These are phyloP conservation scores for Drosophila bipectinata DNA, from an alignment of 1,140 invertebrate genomes.

Conservation along the genomic window DNA sequence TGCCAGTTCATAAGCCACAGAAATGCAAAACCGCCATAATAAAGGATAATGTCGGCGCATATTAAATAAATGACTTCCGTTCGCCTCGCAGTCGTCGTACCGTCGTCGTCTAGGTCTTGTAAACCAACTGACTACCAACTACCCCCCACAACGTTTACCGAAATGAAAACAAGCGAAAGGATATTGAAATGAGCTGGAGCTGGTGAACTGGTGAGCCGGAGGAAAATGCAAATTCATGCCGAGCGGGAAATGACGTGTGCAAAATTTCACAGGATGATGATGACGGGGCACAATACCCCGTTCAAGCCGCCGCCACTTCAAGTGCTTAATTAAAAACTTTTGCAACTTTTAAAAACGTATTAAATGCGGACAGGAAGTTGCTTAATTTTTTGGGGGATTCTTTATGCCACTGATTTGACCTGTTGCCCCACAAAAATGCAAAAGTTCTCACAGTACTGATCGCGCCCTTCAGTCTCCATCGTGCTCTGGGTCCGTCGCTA, in stretches of 20 bases:
- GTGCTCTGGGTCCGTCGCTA: constrained; percentile 25
- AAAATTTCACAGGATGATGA: constrained; percentile 74
- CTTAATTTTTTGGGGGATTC: constrained; percentile 24
- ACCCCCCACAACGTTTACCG: constrained; percentile 60
- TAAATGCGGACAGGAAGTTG: constrained; percentile 64
- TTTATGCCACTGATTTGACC: constrained; percentile 49
- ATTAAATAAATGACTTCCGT: constrained; percentile 83
- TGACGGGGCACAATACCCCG: constrained; percentile 45
- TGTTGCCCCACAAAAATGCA: constrained; percentile 67
- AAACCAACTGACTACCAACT: not conserved
- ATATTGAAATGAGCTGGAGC: constrained; percentile 76
- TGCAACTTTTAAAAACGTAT: constrained; percentile 68
- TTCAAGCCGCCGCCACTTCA: constrained; percentile 4
- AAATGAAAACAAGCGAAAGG: constrained; percentile 78
- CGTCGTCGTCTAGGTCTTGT: constrained; percentile 52
- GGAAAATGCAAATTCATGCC: constrained; percentile 78
- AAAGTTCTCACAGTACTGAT: constrained; percentile 64
- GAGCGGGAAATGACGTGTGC: constrained; percentile 80
- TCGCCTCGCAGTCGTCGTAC: constrained; percentile 14
- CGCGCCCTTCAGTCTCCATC: not conserved
- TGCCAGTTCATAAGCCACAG: constrained; percentile 78
- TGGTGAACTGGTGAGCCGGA: constrained; percentile 5
- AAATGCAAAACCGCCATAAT: constrained; percentile 82
- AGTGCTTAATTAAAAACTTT: constrained; percentile 76
- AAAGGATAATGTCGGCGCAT: constrained; percentile 82